These are phyloP conservation scores for Lepus townsendii DNA, from an alignment of 2,797 vertebrate species.

Conservation along the genomic window DNA sequence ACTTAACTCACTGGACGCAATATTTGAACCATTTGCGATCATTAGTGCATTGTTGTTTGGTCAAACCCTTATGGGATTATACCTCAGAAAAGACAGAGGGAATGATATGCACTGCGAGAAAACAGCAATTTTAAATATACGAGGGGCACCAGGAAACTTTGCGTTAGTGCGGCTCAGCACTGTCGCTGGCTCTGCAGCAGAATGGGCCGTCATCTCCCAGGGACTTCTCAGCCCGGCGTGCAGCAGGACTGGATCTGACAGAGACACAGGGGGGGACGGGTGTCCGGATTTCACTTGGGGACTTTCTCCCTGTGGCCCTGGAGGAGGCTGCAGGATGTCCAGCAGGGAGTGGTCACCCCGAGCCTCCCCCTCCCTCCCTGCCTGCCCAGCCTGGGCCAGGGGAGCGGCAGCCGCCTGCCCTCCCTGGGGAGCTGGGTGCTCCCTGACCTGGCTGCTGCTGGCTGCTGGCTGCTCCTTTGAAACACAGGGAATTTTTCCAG, in stretches of 20 bases:
- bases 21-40: constrained; percentile 92
- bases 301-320: background rate
- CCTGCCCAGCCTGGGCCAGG: accelerated
- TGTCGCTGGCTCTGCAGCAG: constrained; percentile 85
- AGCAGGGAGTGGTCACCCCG: background rate
- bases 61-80: constrained; percentile 90
- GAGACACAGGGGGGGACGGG: constrained; percentile 34
- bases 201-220: constrained; percentile 81
- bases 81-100: constrained; percentile 87
- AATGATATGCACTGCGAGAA: constrained; percentile 89
- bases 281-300: constrained; percentile 32
- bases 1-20: constrained; percentile 92
- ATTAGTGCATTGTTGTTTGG: constrained; percentile 92
- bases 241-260: background rate
- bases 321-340: background rate
- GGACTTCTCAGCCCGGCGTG: constrained; percentile 76
- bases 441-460: background rate
- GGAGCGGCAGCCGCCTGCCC: too few species aligned
- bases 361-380: too few species aligned
- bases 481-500: background rate
- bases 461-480: background rate
- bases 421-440: too few species aligned
- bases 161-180: constrained; percentile 87
- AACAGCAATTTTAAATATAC: constrained; percentile 91
- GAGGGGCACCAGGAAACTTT: constrained; percentile 87